Base-by-base conservation (phyloP, 2,797 vertebrate genomes). In the Kryptolebias ocellatus region DNA sequence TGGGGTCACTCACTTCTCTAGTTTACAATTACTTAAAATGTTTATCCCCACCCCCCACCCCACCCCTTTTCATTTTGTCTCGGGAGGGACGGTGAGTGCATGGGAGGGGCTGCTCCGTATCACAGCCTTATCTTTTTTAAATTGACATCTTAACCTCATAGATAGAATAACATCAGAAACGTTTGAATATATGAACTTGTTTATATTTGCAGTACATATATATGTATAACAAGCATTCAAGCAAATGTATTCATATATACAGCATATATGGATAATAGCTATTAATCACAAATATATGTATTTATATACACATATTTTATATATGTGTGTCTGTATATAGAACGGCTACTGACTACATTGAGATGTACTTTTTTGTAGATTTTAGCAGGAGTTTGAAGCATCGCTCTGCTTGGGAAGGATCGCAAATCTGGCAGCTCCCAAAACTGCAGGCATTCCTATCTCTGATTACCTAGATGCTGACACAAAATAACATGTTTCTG, bases 121-220 rank as follows among this genome's bases (percentile, higher is more conserved):
- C 87, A 88, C 92, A 93, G 93, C 93, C 93, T 94, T 94, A 93
- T 92, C 92, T 94, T 94, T 93, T 93, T 90, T 93, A 94, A 90
- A 88, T 93, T 88, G 85, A 91, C 90, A 91, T 93, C 93, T 92
- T 91, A 92, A 93, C 90, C 92, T 92, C 93, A 95, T 94, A 94
- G 93, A 95, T 95, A 94, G 94, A 96, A 95, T 92, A 94, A 96
- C 96, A 92, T 91, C 89, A 93, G 93, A 94, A 94, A 95, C 93
- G 91, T 96, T 97, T 95, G 96, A 97, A 95, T 96, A 96, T 95
- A 95, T 95, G 93, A 95, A 96, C 95, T 94, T 93, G 93, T 95
- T 92, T 93, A 95, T 96, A 98, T 98, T 96, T 97, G 96, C 95
- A 94, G 95, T 98, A 98, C 95, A 95, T 94, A 93, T 96, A 96